These are phyloP conservation scores for Bombus difficillimus DNA, from an alignment of 1,140 invertebrate genomes.

Conservation along the genomic window DNA sequence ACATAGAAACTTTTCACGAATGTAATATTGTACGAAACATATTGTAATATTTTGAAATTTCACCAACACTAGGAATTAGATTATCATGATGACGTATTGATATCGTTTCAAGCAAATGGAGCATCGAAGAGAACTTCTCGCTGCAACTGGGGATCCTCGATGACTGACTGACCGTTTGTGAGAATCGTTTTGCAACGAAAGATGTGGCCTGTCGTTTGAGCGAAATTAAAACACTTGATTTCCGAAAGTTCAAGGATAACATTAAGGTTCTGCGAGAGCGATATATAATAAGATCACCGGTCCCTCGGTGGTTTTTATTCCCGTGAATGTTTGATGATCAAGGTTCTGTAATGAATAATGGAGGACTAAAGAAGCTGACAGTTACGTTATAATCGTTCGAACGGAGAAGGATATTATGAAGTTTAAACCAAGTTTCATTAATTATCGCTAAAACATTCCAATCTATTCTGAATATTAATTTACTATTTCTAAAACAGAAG, in stretches of 20 bases:
- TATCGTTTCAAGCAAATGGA: too few species aligned
- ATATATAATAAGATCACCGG: background rate
- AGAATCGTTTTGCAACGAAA: background rate
- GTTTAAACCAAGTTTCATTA: background rate
- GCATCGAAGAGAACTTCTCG: background rate
- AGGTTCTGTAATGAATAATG: background rate
- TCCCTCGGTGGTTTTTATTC: background rate
- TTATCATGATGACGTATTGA: too few species aligned
- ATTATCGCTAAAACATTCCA: background rate
- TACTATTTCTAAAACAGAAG: background rate
- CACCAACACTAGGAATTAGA: too few species aligned
- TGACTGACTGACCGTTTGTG: background rate
- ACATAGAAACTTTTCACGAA: too few species aligned
- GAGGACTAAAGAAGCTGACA: background rate
- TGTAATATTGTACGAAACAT: too few species aligned
- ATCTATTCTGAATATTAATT: background rate
- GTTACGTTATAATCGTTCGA: background rate
- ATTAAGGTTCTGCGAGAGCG: too few species aligned
- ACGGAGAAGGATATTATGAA: too few species aligned
- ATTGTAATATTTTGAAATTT: too few species aligned
- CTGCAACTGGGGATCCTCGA: too few species aligned
- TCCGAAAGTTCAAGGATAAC: constrained; percentile 10
- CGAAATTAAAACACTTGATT: background rate
- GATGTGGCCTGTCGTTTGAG: too few species aligned
- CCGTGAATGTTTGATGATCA: background rate